Evolutionary conservation across 2,888 invertebrate genomes (phyloP).

Genomic region (Apotomis turbidana): DNA sequence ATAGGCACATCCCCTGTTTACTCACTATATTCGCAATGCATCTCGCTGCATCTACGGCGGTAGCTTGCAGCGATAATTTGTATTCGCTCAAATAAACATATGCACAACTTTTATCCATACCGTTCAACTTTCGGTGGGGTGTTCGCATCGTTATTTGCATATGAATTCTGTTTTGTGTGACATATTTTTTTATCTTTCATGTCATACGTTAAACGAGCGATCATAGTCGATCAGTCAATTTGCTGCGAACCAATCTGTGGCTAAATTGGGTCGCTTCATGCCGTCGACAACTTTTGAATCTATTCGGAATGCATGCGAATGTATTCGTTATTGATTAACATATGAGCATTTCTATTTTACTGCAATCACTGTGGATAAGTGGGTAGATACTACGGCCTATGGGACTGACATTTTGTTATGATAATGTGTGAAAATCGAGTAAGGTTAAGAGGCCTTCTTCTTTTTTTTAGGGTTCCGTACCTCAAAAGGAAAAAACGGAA

Average conservation of each 20-base stretch:
- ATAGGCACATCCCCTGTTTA: slow-evolving; percentile 1
- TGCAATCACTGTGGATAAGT: too few relatives aligned
- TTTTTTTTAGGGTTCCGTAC: too few relatives aligned
- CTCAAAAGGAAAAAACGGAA: too few relatives aligned
- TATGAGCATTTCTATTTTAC: background rate
- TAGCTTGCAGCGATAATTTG: slow-evolving; percentile 58
- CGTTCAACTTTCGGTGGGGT: slow-evolving; percentile 69
- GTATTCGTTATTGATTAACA: background rate
- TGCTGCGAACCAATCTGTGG: slow-evolving; percentile 44
- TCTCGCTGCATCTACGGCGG: slow-evolving; percentile 46
- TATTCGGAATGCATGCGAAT: slow-evolving; percentile 16
- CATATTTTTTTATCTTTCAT: slow-evolving; percentile 63
- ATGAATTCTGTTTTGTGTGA: slow-evolving; percentile 70
- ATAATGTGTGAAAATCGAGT: too few relatives aligned
- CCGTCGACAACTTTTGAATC: slow-evolving; percentile 31
- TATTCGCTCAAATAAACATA: slow-evolving; percentile 69
- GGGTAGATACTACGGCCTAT: too few relatives aligned
- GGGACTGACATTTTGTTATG: too few relatives aligned
- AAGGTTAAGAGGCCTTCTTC: too few relatives aligned
- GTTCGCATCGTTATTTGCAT: slow-evolving; percentile 70
- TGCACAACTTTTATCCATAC: slow-evolving; percentile 68
- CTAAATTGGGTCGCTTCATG: slow-evolving; percentile 39
- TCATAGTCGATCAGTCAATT: slow-evolving; percentile 54
- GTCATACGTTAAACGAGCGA: slow-evolving; percentile 58
- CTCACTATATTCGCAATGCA: slow-evolving; percentile 46